phyloP scores from a whole-genome alignment of 2,113 vertebrate genomes.

The Choloepus hoffmanni region DNA sequence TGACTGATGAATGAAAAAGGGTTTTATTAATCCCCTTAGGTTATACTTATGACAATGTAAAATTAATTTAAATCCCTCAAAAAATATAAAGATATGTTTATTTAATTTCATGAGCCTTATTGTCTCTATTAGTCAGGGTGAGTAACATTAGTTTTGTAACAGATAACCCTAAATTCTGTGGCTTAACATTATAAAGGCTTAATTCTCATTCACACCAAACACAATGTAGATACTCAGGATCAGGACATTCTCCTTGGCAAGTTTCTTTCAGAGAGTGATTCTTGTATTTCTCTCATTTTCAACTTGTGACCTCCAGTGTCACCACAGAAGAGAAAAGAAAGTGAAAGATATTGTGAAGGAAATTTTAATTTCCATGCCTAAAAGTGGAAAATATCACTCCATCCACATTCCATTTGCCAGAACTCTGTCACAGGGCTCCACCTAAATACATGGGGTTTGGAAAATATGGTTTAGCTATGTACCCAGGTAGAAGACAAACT shows the following conservation, averaged over 20 bases:
- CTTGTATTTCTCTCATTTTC: slow-evolving; percentile 15
- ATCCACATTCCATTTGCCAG: neutral
- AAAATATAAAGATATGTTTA: neutral
- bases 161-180: slow-evolving; percentile 2
- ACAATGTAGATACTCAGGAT: neutral
- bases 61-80: neutral
- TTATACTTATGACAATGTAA: neutral
- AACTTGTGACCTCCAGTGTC: neutral
- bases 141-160: neutral
- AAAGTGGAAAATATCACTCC: neutral
- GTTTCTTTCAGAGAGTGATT: slow-evolving; percentile 7
- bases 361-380: neutral
- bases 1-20: neutral
- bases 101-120: neutral
- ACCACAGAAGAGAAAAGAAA: neutral
- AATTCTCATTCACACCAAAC: slow-evolving; percentile 1
- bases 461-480: slow-evolving; percentile 2
- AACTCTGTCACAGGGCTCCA: neutral
- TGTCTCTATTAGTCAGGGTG: neutral
- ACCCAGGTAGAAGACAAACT: neutral
- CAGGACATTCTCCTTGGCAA: neutral
- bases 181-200: neutral
- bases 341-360: neutral
- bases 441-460: neutral
- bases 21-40: neutral